Percentiles rank a stretch among this genome's conserved stretches.
These are phyloP conservation scores for Malaclemys terrapin DNA, from an alignment of 2,113 vertebrate species.

Conservation along the genomic window DNA sequence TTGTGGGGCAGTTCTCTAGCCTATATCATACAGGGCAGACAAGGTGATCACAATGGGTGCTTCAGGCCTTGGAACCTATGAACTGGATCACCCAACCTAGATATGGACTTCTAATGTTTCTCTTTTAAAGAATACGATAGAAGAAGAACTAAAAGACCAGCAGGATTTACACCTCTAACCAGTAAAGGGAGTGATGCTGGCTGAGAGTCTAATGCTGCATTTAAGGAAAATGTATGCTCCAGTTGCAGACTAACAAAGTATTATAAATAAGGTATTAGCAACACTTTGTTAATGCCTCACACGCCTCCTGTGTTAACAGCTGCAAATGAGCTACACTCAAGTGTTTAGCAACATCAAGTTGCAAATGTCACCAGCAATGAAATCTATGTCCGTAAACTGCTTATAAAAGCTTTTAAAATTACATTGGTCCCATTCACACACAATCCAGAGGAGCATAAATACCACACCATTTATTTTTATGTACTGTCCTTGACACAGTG, in stretches of 20 bases:
- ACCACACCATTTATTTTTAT: neutral
- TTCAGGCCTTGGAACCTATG: neutral
- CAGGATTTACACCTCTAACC: neutral
- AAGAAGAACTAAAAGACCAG: too few species aligned
- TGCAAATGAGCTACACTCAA: neutral
- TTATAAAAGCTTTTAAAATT: neutral
- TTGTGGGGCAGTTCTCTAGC: neutral
- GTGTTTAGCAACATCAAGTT: neutral
- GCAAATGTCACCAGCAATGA: neutral
- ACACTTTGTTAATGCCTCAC: neutral
- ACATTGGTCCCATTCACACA: neutral
- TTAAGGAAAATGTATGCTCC: neutral
- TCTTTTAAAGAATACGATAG: neutral
- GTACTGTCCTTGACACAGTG: neutral
- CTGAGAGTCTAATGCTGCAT: rapidly evolving
- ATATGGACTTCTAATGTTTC: neutral
- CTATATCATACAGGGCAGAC: too few species aligned
- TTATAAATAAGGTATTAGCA: neutral
- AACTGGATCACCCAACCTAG: neutral
- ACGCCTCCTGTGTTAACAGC: neutral
- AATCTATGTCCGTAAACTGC: neutral
- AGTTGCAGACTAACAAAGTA: neutral
- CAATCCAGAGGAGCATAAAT: neutral
- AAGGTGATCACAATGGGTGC: too few species aligned
- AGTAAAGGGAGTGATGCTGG: rapidly evolving